Evolutionary conservation across 2,113 vertebrate species (phyloP).

Genomic region (Leptosomus discolor): DNA sequence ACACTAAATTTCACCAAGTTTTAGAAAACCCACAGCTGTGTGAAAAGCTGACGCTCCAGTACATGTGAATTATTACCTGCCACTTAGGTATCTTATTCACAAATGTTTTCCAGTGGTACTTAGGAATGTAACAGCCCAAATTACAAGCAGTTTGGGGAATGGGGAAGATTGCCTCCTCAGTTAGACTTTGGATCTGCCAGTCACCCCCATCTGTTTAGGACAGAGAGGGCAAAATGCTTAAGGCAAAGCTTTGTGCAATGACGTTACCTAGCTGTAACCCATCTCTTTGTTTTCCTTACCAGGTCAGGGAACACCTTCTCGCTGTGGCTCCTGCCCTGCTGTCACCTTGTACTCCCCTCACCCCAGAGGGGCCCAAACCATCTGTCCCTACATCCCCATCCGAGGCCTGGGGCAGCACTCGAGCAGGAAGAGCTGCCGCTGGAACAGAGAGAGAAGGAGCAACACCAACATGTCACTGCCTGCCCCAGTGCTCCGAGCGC

Average conservation of each 20-base stretch:
- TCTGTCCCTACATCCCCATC: background rate
- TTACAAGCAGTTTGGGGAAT: background rate
- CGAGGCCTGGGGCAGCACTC: background rate
- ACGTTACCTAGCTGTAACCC: background rate
- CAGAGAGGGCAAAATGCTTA: background rate
- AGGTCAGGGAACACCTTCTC: background rate
- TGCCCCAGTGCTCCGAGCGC: background rate
- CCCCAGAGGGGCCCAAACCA: background rate
- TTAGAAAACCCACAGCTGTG: background rate
- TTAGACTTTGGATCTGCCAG: background rate
- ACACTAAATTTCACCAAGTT: background rate
- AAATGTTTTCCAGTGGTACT: background rate
- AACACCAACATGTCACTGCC: background rate
- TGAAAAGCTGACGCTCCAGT: background rate
- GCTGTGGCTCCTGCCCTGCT: background rate
- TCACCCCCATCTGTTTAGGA: accelerated
- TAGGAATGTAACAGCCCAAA: background rate
- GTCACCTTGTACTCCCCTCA: background rate
- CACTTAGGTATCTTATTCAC: background rate
- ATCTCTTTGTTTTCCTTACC: background rate
- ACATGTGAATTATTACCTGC: background rate
- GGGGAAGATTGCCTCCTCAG: background rate
- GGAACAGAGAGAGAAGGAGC: background rate
- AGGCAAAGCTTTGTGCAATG: background rate
- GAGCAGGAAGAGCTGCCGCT: background rate